Conservation (phyloP, 2,888 invertebrate species). For the Stomorhina lunata region DNA sequence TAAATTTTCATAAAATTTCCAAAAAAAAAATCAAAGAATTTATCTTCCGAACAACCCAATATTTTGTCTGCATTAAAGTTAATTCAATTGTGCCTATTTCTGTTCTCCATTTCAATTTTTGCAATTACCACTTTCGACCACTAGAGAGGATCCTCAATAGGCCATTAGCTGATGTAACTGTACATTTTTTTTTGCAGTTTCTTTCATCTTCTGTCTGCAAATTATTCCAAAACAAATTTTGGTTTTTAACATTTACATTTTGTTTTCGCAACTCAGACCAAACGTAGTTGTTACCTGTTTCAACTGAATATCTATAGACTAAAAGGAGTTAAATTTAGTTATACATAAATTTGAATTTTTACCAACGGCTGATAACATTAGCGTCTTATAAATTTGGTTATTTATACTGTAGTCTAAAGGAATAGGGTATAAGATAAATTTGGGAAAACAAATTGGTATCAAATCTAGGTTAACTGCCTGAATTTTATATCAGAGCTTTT, state of each 20-base stretch:
- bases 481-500: background rate
- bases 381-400: background rate
- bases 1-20: no score
- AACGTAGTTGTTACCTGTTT: background rate
- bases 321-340: background rate
- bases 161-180: background rate
- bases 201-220: background rate
- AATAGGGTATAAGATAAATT: background rate
- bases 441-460: no score
- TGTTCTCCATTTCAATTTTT: background rate
- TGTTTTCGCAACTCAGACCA: background rate
- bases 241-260: background rate
- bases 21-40: no score
- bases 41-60: no score
- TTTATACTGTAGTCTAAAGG: background rate
- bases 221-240: slow-evolving; percentile 19
- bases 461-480: no score
- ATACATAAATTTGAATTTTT: background rate
- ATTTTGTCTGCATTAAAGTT: background rate
- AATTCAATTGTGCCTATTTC: slow-evolving; percentile 23
- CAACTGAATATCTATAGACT: background rate
- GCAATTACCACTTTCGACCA: slow-evolving; percentile 2
- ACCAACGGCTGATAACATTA: background rate
- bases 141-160: slow-evolving; percentile 2
- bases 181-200: background rate